Evolutionary conservation across 2,888 invertebrate genomes (phyloP).

Genomic region (Biston stratarius): DNA sequence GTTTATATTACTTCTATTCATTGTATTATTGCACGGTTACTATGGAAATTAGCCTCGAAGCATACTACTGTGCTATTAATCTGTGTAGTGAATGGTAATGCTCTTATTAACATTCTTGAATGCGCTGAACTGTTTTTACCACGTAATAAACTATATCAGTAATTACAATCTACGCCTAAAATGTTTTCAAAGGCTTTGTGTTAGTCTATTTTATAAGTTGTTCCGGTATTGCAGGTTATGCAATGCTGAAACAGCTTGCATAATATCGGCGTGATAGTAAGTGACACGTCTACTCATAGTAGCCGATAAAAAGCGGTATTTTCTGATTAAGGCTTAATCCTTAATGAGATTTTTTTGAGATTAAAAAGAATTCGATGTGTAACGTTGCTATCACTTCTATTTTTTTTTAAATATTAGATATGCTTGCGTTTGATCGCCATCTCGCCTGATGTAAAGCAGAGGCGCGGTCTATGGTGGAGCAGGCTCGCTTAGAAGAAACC

Average conservation of each 20-base stretch:
- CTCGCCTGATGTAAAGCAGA: too few relatives aligned
- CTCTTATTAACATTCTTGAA: slow-evolving; percentile 26
- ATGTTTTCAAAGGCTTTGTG: slow-evolving; percentile 7
- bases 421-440: too few relatives aligned
- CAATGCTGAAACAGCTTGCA: neutral
- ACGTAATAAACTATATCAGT: slow-evolving; percentile 20
- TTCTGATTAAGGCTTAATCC: too few relatives aligned
- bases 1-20: neutral
- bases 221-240: neutral
- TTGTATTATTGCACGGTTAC: neutral
- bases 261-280: neutral
- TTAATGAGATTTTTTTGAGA: too few relatives aligned
- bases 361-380: too few relatives aligned
- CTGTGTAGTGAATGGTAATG: slow-evolving; percentile 12
- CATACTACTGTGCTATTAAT: neutral
- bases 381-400: too few relatives aligned
- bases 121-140: slow-evolving; percentile 18
- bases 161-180: slow-evolving; percentile 13
- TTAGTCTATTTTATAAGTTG: neutral
- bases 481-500: too few relatives aligned
- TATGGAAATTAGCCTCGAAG: slow-evolving; percentile 22
- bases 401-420: too few relatives aligned
- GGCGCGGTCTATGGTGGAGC: too few relatives aligned
- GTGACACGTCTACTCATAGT: neutral
- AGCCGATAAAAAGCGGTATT: too few relatives aligned